These are phyloP conservation scores for Drosophila watanabei DNA, from an alignment of 1,140 invertebrate species.

Conservation along the genomic window DNA sequence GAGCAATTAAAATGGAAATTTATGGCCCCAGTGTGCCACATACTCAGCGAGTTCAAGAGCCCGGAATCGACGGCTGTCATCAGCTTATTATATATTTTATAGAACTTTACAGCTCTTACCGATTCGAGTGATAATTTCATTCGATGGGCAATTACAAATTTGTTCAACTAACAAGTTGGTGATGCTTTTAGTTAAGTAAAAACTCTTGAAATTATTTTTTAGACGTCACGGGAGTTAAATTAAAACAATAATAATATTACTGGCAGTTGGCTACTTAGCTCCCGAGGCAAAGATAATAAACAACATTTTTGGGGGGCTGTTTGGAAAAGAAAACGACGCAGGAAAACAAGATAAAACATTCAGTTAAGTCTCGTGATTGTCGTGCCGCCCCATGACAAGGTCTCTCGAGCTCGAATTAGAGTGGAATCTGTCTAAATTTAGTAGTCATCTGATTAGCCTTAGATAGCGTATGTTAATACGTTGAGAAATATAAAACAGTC, in stretches of 20 bases:
- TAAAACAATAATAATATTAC: constrained; percentile 41
- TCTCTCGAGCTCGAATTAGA: constrained; percentile 21
- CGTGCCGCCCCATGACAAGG: constrained; percentile 48
- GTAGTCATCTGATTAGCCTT: constrained; percentile 60
- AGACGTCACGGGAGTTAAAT: constrained; percentile 35
- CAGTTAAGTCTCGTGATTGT: constrained; percentile 71
- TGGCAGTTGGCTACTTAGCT: constrained; percentile 35
- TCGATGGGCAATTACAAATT: constrained; percentile 65
- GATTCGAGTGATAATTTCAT: constrained; percentile 48
- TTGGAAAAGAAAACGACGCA: constrained; percentile 42
- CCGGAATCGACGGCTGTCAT: constrained; percentile 36
- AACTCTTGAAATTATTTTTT: constrained; percentile 34
- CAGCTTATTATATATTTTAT: constrained; percentile 63
- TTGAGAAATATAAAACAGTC: constrained; percentile 10
- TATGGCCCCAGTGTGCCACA: constrained; percentile 70
- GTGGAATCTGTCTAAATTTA: constrained; percentile 69
- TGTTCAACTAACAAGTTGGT: constrained; percentile 51
- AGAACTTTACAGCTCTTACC: constrained; percentile 50
- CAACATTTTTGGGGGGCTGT: constrained; percentile 43
- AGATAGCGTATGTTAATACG: constrained; percentile 35
- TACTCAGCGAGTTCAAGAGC: constrained; percentile 59
- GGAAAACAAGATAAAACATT: constrained; percentile 41
- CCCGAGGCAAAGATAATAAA: constrained; percentile 54
- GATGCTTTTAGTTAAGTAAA: not conserved
- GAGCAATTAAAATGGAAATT: constrained; percentile 75